Evolutionary conservation across 2,888 invertebrate genomes (phyloP), one percentile per base, ranked within the genome.

Genomic region (Drosophila trichaetosa): DNA sequence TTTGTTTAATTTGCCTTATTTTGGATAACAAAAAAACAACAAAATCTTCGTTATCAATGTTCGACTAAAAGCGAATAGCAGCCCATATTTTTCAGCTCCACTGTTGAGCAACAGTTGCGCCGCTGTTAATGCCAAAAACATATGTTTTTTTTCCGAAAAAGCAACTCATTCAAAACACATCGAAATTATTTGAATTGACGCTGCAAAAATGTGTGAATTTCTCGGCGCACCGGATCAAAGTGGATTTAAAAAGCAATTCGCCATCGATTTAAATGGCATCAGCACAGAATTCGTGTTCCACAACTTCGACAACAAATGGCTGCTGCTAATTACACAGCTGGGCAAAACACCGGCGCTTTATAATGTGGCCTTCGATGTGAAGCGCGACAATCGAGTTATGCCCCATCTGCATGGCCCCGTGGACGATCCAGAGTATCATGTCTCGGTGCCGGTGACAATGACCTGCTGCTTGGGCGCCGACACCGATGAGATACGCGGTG

Each of bases 241-340:
- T 16, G 92, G 92, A 1, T 93, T 93, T 38, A 78, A 86, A 7
- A 83, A 81, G 13, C 91, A 92, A 70, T 91, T 91, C 16, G 70
- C 87, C 4, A 69, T 62, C 2, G 76, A 83, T 33, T 85, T 93
- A n/a, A 84, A 90, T 69, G 91, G 85, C 2, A 64, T 70, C 2
- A 68, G 33, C 24, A 92, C 93, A 0, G 92, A 93, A 61, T 91
- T 93, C 40, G 92, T 92, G 2, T 89, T 88, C 24, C 91, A 93
- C 4, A 69, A 80, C 21, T 93, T 93, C 54, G 83, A 82, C 7
- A 92, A 92, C 78, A 91, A 91, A 68, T 91, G 91, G 89, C 80
- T 93, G 54, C 67, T 93, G 34, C 57, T 93, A 11, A 84, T 92
- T 42, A 93, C 93, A 0, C 93, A 93, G 69, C 87, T 91, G 63